Conservation (phyloP, 92 coral and sea anemone genomes). For the Virgularia gustaviana region DNA sequence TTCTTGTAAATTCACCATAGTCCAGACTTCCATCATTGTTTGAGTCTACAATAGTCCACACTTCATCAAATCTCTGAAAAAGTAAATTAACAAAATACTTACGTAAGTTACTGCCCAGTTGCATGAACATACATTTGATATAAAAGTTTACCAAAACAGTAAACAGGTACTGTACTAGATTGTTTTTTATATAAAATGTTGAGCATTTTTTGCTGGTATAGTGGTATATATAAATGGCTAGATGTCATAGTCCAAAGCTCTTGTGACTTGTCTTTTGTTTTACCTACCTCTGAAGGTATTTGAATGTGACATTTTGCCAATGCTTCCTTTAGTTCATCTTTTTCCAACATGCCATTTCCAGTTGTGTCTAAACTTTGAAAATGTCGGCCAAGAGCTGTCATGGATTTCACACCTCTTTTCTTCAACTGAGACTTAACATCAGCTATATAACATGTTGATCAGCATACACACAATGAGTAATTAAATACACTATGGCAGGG, state of each 20-base stretch:
- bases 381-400: conserved; percentile 90
- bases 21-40: conserved; percentile 90
- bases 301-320: conserved; percentile 63
- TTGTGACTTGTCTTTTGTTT: neutral
- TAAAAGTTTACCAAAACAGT: too few relatives aligned
- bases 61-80: conserved; percentile 61
- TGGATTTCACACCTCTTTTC: conserved; percentile 77
- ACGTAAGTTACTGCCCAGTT: too few relatives aligned
- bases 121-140: too few relatives aligned
- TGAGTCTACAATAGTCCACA: conserved; percentile 77
- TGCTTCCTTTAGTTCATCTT: conserved; percentile 65
- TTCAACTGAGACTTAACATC: conserved; percentile 73
- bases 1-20: conserved; percentile 88
- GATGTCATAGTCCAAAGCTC: neutral
- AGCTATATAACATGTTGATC: too few relatives aligned
- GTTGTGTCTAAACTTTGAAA: conserved; percentile 74
- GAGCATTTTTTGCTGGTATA: neutral
- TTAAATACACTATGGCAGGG: too few relatives aligned
- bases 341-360: conserved; percentile 84
- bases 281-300: conserved; percentile 67
- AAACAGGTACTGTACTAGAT: neutral
- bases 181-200: neutral
- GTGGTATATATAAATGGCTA: neutral
- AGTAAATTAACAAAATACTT: too few relatives aligned
- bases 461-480: too few relatives aligned